A percentile compares a stretch with the other conserved stretches of the same genome.
Evolutionary conservation across 2,888 invertebrate species (phyloP).

Genomic region (Pseudeuparius sepicola): DNA sequence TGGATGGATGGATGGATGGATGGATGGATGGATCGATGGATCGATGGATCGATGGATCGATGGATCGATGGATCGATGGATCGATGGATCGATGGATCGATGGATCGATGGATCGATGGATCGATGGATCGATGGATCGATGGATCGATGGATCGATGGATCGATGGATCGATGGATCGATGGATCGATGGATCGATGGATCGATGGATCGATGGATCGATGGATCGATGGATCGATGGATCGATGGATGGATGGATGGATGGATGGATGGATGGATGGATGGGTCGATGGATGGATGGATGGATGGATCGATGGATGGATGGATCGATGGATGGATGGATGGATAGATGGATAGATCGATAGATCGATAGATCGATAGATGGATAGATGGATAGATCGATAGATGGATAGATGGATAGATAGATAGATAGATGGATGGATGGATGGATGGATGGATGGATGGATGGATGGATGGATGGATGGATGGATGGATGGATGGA

Average conservation of each 20-base stretch:
- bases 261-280: conserved; percentile 3
- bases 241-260: conserved; percentile 3
- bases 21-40: conserved; percentile 2
- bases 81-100: conserved; percentile 1
- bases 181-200: conserved; percentile 1
- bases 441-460: conserved; percentile 3
- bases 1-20: conserved; percentile 3
- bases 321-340: not conserved
- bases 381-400: no score
- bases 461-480: conserved; percentile 3
- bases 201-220: conserved; percentile 1
- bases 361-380: no score
- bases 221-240: conserved; percentile 2
- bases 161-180: conserved; percentile 1
- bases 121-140: conserved; percentile 1
- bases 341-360: no score
- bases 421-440: no score
- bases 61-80: conserved; percentile 1
- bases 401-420: no score
- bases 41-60: conserved; percentile 1
- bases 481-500: conserved; percentile 3
- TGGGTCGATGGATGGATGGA: conserved; percentile 2
- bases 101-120: conserved; percentile 1
- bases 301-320: conserved; percentile 2
- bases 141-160: conserved; percentile 1